Base-by-base conservation (phyloP, 64 coral and sea anemone species). In the Porites australiensis region DNA sequence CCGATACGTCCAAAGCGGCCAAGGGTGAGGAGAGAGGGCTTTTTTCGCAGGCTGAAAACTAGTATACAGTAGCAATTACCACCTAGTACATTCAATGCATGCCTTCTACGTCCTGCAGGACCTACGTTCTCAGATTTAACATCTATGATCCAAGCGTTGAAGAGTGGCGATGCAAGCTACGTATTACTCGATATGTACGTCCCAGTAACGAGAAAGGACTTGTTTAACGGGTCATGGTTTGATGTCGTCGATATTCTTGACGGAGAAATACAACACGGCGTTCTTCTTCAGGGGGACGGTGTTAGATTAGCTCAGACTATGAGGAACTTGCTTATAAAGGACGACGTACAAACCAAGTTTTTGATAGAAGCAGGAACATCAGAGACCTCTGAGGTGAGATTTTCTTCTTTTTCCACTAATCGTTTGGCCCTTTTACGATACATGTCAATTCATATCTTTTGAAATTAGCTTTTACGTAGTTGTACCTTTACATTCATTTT, bases 81-180 rank as follows among this genome's bases (percentile, higher is more conserved):
- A 37, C 27, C 27, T 37, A n/a, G n/a, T n/a, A 37, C 27, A 37
- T 37, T 37, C 27, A 37, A 37, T 37, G 27, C 27, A 37, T 37
- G 8, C 16, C 2, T 76, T 50, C 19, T 3, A 50, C 22, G 5
- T 43, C 45, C 5, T 13, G 44, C 44, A 69, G 81, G 81, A 49
- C 69, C 81, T 10, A 68, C 8, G 16, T 84, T 84, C 13, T 9
- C 45, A 6, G 18, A 69, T 50, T 8, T 69, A 50, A 84, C 45
- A 45, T 84, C 81, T 11, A 84, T 84, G 81, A 3, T 84, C 8
- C 6, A 84, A 84, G 81, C 81, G 50, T 69, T 84, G 13, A 44
- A 19, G 69, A 20, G 5, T 16, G 61, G 81, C 5, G 69, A 84
- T 60, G 47, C 51, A 51, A 68, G 59, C 22, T 67, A 45, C 12